These are phyloP conservation scores for Sycophaga agraensis DNA, from an alignment of 1,140 invertebrate species.

Conservation along the genomic window DNA sequence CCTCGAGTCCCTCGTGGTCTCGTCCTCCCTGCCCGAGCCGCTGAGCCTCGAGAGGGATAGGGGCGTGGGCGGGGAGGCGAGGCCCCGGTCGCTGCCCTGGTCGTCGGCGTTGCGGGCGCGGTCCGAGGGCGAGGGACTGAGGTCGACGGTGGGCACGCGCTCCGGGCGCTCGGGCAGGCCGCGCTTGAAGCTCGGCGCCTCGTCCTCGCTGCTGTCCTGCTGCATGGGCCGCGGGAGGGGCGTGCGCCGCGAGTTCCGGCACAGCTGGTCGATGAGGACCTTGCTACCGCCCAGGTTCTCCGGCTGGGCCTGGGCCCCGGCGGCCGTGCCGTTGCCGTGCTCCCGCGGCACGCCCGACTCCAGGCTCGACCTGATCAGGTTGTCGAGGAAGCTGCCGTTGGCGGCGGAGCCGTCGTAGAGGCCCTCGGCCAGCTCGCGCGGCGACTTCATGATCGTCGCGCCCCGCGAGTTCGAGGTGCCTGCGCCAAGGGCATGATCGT, in stretches of 20 bases:
- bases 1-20: slow-evolving; percentile 43
- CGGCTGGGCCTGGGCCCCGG: slow-evolving; percentile 39
- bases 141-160: slow-evolving; percentile 52
- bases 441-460: slow-evolving; percentile 56
- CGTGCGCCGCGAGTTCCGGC: slow-evolving; percentile 64
- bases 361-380: slow-evolving; percentile 73
- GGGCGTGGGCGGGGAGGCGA: slow-evolving; percentile 50
- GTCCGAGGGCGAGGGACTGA: slow-evolving; percentile 53
- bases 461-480: slow-evolving; percentile 45
- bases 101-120: slow-evolving; percentile 40
- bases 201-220: slow-evolving; percentile 52
- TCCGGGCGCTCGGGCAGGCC: slow-evolving; percentile 51
- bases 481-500: too few relatives aligned
- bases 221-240: slow-evolving; percentile 56
- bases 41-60: slow-evolving; percentile 41
- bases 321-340: slow-evolving; percentile 23
- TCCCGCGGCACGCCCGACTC: slow-evolving; percentile 63
- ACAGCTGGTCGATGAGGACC: slow-evolving; percentile 71
- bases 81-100: slow-evolving; percentile 45
- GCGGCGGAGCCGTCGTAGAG: slow-evolving; percentile 64
- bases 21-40: slow-evolving; percentile 48
- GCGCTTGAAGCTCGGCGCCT: slow-evolving; percentile 32
- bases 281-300: slow-evolving; percentile 48
- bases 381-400: slow-evolving; percentile 77
- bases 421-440: slow-evolving; percentile 64